Evolutionary conservation across 2,888 invertebrate genomes (phyloP).

Genomic region (Amiota minor): DNA sequence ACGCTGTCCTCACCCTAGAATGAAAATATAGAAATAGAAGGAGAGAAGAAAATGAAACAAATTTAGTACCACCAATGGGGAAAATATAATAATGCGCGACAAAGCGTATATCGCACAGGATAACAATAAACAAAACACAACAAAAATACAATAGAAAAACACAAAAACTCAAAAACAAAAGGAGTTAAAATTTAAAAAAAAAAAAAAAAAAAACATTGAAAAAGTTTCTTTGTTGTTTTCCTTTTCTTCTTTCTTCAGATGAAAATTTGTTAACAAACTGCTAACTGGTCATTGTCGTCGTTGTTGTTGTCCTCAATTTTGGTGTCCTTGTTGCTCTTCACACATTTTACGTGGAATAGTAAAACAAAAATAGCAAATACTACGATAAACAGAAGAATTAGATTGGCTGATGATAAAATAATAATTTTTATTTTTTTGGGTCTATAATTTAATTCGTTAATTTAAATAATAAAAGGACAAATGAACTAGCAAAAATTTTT

Average conservation of each 20-base stretch:
- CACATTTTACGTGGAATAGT: conserved; percentile 35
- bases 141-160: conserved; percentile 18
- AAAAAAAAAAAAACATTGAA: conserved; percentile 32
- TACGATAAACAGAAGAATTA: neutral
- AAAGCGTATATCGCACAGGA: conserved; percentile 12
- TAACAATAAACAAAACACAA: conserved; percentile 8
- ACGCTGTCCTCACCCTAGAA: conserved; percentile 94
- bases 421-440: conserved; percentile 32
- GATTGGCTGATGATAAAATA: neutral
- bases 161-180: neutral
- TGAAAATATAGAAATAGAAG: conserved; percentile 24
- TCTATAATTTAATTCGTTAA: conserved; percentile 61
- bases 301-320: neutral
- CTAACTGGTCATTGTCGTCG: conserved; percentile 21
- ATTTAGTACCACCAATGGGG: conserved; percentile 39
- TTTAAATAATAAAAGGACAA: conserved; percentile 56
- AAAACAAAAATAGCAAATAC: conserved; percentile 12
- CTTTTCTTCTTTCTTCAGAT: conserved; percentile 22
- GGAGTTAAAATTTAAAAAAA: conserved; percentile 17
- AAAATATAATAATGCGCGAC: conserved; percentile 32
- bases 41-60: conserved; percentile 36
- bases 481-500: conserved; percentile 1
- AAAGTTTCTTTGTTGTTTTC: conserved; percentile 51
- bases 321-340: conserved; percentile 55
- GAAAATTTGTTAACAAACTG: conserved; percentile 59